Evolutionary conservation across 2,888 invertebrate genomes (phyloP), one percentile per base, ranked within the genome.

Genomic region (Allolobophora icterica): DNA sequence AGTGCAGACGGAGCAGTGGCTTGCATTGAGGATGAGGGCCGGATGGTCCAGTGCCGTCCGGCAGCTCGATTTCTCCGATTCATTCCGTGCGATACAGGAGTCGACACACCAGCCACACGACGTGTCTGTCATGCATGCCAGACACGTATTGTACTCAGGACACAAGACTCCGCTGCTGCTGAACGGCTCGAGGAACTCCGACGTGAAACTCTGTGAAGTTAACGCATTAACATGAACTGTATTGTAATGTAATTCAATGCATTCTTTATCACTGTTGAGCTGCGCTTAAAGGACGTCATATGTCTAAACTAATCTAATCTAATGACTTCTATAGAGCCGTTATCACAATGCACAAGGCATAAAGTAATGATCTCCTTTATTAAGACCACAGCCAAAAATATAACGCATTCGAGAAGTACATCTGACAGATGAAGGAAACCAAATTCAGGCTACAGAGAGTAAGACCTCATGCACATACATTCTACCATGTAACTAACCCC

Each of bases 91-190:
- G 30, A 90, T 83, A 89, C 92, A 92, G 24, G 45, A 35, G 35
- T 90, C 84, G 83, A 45, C 87, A 94, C 98, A 99, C 98, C 99
- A 99, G 2, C 98, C 98, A 94, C 99, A 99, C 33, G 97, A 96
- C 0, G 97, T 97, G 95, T 98, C 98, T 0, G 97, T 97, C 91
- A 98, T 96, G 94, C 98, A 98, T 92, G 98, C 97, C 58, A 98
- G 96, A 94, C 98, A 98, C 95, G 98, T 98, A 0, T 97, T 97
- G 91, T 97, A 97, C 30, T 34, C 19, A 5, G 33, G 17, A 84
- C 93, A 93, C 38, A 87, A 35, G 13, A 24, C 84, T 17, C 89
- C 91, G 4, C 58, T 90, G 87, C 90, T 91, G 91, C 97, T 97
- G 95, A 97, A 98, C 0, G 98, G 98, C 95, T 98, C 98, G 92